Evolutionary conservation across 2,113 vertebrate species (phyloP), one percentile per base, ranked within the genome.

Genomic region (Plectropomus leopardus): DNA sequence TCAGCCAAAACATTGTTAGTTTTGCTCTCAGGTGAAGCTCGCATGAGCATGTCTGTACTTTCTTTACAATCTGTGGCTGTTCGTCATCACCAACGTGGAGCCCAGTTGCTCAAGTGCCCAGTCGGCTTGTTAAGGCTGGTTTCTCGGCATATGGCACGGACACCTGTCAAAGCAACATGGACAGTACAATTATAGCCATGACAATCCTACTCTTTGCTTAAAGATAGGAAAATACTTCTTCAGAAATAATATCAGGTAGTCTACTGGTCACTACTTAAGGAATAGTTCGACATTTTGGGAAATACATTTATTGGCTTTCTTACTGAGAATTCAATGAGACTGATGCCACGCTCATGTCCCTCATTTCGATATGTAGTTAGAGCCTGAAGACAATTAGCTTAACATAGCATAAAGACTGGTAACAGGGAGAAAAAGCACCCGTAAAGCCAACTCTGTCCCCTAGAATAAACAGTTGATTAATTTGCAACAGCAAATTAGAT

Each of bases 91-190:
- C 67, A 28, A 9, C 16, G 15, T 34, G 58, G 19, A 70, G 61
- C 53, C 21, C 0, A 28, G 44, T 36, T 42, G 26, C 21, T 63
- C 45, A 11, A 23, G 15, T 26, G 58, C 40, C 34, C 34, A 3
- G 40, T 42, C 7, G 1, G 28, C 32, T 54, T 60, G 70, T 71
- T 69, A 44, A 74, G 53, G 45, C 32, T 19, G 13, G 51, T 59
- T 59, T 61, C 54, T 45, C 7, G 4, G 53, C 44, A 51, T 28
- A 47, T 44, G 51, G 24, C 66, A 66, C 2, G 36, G 92, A 94
- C 96, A 96, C 96, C 96, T 96, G 96, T 97, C 94, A 93, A 96
- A 92, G 96, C 95, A 93, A 94, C 55, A 13, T 51, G 42, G 94
- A 90, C 19, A 42, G 75, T 19, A 53, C 91, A 95, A 92, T 94